phyloP scores from a whole-genome alignment of 1,140 invertebrate genomes.

The Doryteuthis pealeii region DNA sequence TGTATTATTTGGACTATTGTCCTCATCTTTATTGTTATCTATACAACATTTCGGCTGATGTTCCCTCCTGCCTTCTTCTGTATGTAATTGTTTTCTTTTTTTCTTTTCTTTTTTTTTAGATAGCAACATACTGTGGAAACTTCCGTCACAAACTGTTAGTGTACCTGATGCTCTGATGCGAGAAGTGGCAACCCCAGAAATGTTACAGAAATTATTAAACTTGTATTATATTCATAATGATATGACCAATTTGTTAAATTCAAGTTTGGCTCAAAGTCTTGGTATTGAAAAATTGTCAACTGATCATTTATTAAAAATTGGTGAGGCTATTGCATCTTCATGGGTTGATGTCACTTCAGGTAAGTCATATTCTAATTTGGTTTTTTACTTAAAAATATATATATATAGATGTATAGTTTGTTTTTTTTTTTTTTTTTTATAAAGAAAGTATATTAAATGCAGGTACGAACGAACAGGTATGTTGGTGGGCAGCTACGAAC shows the following conservation, averaged over 20 bases:
- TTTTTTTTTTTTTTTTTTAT: too few relatives aligned
- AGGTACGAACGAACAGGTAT: too few relatives aligned
- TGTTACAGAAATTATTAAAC: conserved; percentile 44
- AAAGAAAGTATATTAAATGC: too few relatives aligned
- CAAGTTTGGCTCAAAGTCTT: conserved; percentile 40
- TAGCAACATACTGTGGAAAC: conserved; percentile 40
- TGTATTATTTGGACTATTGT: too few relatives aligned
- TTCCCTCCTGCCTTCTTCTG: too few relatives aligned
- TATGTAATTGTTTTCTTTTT: too few relatives aligned
- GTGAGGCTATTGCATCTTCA: conserved; percentile 33
- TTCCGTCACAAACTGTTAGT: conserved; percentile 53
- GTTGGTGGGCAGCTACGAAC: too few relatives aligned
- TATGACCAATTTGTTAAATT: conserved; percentile 38
- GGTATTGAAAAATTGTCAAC: conserved; percentile 49
- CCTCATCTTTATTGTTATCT: too few relatives aligned
- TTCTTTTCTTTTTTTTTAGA: conserved; percentile 25
- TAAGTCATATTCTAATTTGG: not conserved
- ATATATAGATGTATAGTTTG: too few relatives aligned
- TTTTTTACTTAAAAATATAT: too few relatives aligned
- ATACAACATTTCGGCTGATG: too few relatives aligned
- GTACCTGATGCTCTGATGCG: conserved; percentile 40
- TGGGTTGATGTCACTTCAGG: not conserved
- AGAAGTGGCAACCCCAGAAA: conserved; percentile 47
- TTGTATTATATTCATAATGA: conserved; percentile 51
- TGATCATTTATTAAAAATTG: conserved; percentile 51